A percentile compares a stretch with the other conserved stretches of the same genome.
These are phyloP conservation scores for Pogonomyrmex barbatus DNA, from an alignment of 1,140 invertebrate genomes.

Conservation along the genomic window DNA sequence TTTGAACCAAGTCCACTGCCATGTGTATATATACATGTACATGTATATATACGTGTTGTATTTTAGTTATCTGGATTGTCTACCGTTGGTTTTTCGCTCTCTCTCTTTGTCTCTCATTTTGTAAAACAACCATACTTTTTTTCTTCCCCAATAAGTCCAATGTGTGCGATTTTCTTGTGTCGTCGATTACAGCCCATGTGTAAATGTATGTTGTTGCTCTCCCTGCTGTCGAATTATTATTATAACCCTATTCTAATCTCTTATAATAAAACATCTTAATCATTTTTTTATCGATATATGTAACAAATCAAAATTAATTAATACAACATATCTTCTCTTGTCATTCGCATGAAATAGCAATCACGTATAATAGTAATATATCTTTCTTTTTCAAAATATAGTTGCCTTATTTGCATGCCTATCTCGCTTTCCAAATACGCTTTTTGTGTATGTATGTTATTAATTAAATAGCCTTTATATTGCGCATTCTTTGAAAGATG, in stretches of 20 bases:
- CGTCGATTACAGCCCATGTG: slow-evolving; percentile 3
- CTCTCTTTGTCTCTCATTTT: slow-evolving; percentile 27
- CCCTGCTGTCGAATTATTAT: slow-evolving; percentile 10
- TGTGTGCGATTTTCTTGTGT: slow-evolving; percentile 49
- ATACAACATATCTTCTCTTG: not conserved
- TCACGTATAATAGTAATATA: not conserved
- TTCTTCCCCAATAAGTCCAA: slow-evolving; percentile 17
- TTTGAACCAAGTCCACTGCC: slow-evolving; percentile 55
- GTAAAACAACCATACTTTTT: slow-evolving; percentile 20
- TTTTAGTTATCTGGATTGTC: slow-evolving; percentile 60
- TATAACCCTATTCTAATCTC: not conserved
- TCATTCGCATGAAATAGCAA: slow-evolving; percentile 9
- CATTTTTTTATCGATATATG: not conserved
- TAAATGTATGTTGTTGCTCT: slow-evolving; percentile 18
- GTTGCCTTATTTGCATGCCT: slow-evolving; percentile 28
- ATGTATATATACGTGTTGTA: slow-evolving; percentile 45
- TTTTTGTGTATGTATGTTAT: not conserved
- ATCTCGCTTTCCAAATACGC: not conserved
- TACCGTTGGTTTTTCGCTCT: slow-evolving; percentile 59
- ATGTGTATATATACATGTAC: slow-evolving; percentile 45
- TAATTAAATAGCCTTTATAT: not conserved
- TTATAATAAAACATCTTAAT: not conserved
- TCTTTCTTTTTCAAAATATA: not conserved
- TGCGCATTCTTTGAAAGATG: not conserved
- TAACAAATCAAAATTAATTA: not conserved